Percentiles rank a stretch among this genome's conserved stretches.
Evolutionary conservation across 2,888 invertebrate genomes (phyloP).

Genomic region (Amphiduros pacificus): DNA sequence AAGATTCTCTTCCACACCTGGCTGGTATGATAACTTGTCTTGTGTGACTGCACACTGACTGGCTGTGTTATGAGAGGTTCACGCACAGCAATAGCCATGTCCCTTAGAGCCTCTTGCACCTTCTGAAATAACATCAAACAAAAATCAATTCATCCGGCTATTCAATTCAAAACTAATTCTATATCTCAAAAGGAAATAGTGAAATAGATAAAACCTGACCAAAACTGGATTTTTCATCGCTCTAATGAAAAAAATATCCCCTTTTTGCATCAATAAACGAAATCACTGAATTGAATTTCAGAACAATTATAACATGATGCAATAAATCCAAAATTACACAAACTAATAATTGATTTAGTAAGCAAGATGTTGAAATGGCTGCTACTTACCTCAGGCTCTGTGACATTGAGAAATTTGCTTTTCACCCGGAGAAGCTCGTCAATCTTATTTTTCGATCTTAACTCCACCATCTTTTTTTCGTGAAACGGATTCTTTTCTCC

Average conservation of each 20-base stretch:
- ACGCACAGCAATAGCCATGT: slow-evolving; percentile 48
- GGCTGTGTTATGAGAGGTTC: slow-evolving; percentile 41
- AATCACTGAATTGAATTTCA: no score
- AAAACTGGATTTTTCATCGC: no score
- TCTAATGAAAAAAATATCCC: no score
- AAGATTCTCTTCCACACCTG: slow-evolving; percentile 46
- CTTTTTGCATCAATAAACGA: no score
- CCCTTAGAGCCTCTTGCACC: slow-evolving; percentile 53
- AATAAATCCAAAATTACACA: no score
- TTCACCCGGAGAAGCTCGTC: slow-evolving; percentile 52
- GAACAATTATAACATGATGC: no score
- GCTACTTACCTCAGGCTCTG: slow-evolving; percentile 51
- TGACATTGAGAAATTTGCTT: slow-evolving; percentile 48
- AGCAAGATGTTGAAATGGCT: no score
- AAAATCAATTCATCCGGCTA: no score
- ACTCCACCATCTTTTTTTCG: slow-evolving; percentile 49
- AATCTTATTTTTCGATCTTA: slow-evolving; percentile 44
- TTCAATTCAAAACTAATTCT: no score
- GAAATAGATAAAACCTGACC: no score
- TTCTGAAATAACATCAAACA: slow-evolving; percentile 43
- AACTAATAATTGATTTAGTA: no score
- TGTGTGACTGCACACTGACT: slow-evolving; percentile 44
- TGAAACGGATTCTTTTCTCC: slow-evolving; percentile 46
- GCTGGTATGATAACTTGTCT: slow-evolving; percentile 45
- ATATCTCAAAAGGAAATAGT: no score